Evolutionary conservation across 2,888 invertebrate species (phyloP).

Genomic region (Drosophila eohydei): DNA sequence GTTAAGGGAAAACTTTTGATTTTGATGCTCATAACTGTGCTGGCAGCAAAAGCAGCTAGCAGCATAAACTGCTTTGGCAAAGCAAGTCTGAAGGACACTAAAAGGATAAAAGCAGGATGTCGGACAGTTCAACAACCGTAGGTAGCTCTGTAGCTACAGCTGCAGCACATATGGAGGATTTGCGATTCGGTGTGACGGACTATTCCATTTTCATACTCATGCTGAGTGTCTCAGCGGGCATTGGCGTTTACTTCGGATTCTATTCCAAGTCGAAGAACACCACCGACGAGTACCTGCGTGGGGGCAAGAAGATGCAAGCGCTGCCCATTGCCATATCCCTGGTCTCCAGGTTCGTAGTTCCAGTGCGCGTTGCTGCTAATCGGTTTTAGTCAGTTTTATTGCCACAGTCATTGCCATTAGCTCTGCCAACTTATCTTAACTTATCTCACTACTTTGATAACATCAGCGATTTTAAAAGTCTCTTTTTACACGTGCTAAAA

Average conservation of each 20-base stretch:
- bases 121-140: slow-evolving; percentile 21
- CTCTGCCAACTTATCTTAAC: not conserved
- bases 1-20: slow-evolving; percentile 42
- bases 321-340: slow-evolving; percentile 88
- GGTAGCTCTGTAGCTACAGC: slow-evolving; percentile 25
- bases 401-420: slow-evolving; percentile 14
- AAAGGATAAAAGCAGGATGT: slow-evolving; percentile 24
- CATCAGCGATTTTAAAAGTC: too few species aligned
- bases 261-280: slow-evolving; percentile 86
- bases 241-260: slow-evolving; percentile 87
- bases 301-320: slow-evolving; percentile 86
- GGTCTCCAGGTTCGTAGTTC: slow-evolving; percentile 85
- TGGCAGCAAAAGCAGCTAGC: slow-evolving; percentile 37
- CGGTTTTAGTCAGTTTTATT: slow-evolving; percentile 14
- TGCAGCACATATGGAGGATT: slow-evolving; percentile 35
- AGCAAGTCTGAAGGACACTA: not conserved
- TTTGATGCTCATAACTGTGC: slow-evolving; percentile 23
- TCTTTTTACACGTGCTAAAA: not conserved
- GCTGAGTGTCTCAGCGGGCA: slow-evolving; percentile 86
- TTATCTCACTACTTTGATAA: slow-evolving; percentile 15
- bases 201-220: slow-evolving; percentile 86
- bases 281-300: slow-evolving; percentile 87
- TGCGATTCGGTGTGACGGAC: slow-evolving; percentile 84
- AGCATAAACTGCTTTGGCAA: not conserved
- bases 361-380: slow-evolving; percentile 6